These are phyloP conservation scores for Notothenia rossii DNA, from an alignment of 2,113 vertebrate genomes.

Conservation along the genomic window DNA sequence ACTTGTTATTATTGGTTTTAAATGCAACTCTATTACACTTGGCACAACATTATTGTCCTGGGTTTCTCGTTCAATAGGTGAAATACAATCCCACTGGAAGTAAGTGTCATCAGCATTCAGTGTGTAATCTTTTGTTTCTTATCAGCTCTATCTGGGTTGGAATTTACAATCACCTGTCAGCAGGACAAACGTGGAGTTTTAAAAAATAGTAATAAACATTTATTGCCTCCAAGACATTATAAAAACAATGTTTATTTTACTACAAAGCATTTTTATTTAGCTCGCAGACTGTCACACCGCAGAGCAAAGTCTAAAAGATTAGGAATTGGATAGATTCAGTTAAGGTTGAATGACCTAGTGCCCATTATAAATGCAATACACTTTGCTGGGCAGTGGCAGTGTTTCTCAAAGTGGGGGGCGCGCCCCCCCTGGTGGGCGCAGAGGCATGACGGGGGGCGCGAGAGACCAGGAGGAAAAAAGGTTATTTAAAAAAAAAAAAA, in stretches of 20 bases:
- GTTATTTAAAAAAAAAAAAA: too few species aligned
- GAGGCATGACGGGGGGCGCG: too few species aligned
- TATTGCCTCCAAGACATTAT: neutral
- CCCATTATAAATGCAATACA: slow-evolving; percentile 4
- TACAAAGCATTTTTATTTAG: neutral
- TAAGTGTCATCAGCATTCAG: slow-evolving; percentile 18
- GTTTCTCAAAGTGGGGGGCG: too few species aligned
- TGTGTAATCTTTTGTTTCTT: slow-evolving; percentile 41
- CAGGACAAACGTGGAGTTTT: neutral
- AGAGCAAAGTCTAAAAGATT: slow-evolving; percentile 48
- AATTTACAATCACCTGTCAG: neutral
- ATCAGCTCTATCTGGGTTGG: slow-evolving; percentile 45
- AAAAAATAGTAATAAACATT: slow-evolving; percentile 19
- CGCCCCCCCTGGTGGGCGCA: too few species aligned
- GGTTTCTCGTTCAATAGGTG: slow-evolving; percentile 47
- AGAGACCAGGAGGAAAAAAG: too few species aligned
- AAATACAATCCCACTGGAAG: slow-evolving; percentile 28
- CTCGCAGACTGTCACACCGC: neutral
- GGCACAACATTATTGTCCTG: neutral
- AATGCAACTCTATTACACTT: neutral
- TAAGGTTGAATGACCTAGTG: slow-evolving; percentile 17
- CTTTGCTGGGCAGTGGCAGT: neutral
- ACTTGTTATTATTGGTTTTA: neutral
- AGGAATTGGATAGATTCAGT: slow-evolving; percentile 28
- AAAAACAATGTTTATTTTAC: neutral